Conservation (phyloP, 2,888 invertebrate genomes). For the Leucophora obtusa region DNA sequence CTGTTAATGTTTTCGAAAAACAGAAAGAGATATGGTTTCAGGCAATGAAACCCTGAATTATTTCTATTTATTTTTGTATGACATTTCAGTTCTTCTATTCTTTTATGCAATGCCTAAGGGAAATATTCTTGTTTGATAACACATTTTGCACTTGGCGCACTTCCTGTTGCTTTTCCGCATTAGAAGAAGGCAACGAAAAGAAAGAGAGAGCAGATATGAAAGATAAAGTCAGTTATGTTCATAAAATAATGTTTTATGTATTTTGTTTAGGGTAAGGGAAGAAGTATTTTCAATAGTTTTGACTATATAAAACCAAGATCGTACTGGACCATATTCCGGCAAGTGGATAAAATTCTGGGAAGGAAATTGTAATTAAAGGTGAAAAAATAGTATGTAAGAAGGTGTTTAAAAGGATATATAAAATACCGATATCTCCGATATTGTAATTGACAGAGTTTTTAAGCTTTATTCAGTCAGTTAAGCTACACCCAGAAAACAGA, state of each 20-base stretch:
- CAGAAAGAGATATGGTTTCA: not conserved
- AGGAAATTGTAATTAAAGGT: no score
- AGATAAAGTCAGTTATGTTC: not conserved
- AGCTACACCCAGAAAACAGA: no score
- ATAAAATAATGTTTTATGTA: not conserved
- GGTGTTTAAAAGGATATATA: no score
- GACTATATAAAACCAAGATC: no score
- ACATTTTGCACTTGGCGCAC: slow-evolving; percentile 19
- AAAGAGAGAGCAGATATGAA: not conserved
- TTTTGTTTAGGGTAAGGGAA: not conserved
- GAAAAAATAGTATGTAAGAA: no score
- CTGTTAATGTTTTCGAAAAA: not conserved
- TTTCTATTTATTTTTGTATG: not conserved
- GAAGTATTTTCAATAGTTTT: not conserved
- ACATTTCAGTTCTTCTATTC: not conserved
- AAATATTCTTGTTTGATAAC: slow-evolving; percentile 33
- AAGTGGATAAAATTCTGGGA: no score
- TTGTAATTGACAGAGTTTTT: no score
- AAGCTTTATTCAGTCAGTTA: no score
- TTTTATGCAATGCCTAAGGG: slow-evolving; percentile 17
- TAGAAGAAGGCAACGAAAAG: not conserved
- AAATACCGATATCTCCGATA: no score
- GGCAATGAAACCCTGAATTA: slow-evolving; percentile 14
- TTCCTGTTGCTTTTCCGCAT: slow-evolving; percentile 27
- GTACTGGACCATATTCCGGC: no score